Evolutionary conservation across 2,888 invertebrate species (phyloP).

Genomic region (Gymnosoma rotundatum): DNA sequence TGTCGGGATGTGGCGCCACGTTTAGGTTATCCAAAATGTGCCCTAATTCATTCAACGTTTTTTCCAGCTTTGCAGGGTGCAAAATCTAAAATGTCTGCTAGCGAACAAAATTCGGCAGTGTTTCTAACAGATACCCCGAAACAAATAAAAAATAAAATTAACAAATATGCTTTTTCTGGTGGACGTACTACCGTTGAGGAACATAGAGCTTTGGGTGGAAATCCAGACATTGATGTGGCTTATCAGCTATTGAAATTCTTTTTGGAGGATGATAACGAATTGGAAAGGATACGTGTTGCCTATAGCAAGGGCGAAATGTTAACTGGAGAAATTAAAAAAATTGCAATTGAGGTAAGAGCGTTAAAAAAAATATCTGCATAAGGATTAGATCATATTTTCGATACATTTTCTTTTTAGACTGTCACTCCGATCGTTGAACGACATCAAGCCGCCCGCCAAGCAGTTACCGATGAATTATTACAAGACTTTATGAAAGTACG

Average conservation of each 20-base stretch:
- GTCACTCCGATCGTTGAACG: constrained; percentile 89
- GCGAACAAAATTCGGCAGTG: constrained; percentile 95
- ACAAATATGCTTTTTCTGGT: constrained; percentile 99
- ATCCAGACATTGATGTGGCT: constrained; percentile 97
- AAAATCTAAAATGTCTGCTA: constrained; percentile 99
- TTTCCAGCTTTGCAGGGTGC: constrained; percentile 98
- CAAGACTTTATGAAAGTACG: constrained; percentile 93
- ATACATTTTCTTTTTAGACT: constrained; percentile 77
- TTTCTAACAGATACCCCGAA: constrained; percentile 97
- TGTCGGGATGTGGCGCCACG: constrained; percentile 98
- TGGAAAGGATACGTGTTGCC: constrained; percentile 86
- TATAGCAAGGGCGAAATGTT: constrained; percentile 89
- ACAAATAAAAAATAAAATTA: constrained; percentile 97
- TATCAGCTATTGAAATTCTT: constrained; percentile 98
- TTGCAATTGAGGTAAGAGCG: constrained; percentile 87
- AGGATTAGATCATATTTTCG: neutral
- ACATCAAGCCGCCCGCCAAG: constrained; percentile 91
- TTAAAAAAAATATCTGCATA: neutral
- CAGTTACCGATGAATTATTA: constrained; percentile 93
- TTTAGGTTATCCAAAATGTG: constrained; percentile 93
- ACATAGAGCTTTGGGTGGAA: constrained; percentile 94
- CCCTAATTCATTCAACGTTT: constrained; percentile 93
- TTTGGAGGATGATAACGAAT: constrained; percentile 93
- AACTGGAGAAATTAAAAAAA: constrained; percentile 97
- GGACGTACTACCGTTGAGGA: constrained; percentile 97